Base-by-base conservation (phyloP, 2,888 invertebrate species). In the Metacarcinus magister region DNA sequence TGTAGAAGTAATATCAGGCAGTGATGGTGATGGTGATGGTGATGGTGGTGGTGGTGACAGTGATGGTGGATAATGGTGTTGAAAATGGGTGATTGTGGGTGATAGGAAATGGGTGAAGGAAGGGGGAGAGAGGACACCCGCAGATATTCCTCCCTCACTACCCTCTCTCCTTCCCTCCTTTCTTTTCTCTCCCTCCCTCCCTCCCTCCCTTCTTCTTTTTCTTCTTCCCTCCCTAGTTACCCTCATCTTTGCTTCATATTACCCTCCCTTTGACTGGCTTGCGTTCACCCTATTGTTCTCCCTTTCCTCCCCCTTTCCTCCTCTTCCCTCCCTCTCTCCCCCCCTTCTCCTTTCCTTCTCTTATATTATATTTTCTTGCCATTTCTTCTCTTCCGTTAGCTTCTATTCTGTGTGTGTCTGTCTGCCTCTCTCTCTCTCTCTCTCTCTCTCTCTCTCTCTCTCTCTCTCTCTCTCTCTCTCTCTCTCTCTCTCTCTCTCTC, bases 241-340 rank as follows among this genome's bases (percentile, higher is more conserved):
- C 46, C 91, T 91, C 46, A 44, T 46, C 46, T 44, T 44, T 91
- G 43, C 91, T n/a, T 46, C 46, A 44, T n/a, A n/a, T 46, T 46
- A 46, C 91, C 46, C 91, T 19, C 4, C 46, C 91, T n/a, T 46
- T 46, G 5, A 43, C 89, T 44, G 39, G 39, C 44, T 44, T 89
- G 39, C 44, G 39, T 32, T 91, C 91, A 28, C 43, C 91, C 91
- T 43, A 46, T 91, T 46, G 44, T 46, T 91, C 91, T 91, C 91
- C 16, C 91, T n/a, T n/a, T 46, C 91, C 10, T 19, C 16, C 91
- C 10, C 91, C 44, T 19, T 91, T 44, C 10, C 46, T 91, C 91
- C 10, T 44, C 10, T 19, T n/a, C 82, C 8, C 10, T 91, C 32
- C 19, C 91, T 91, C 91, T 16, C 44, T 44, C 10, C 19, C 13